phyloP scores from a whole-genome alignment of 2,113 vertebrate species.

The Carlito syrichta region DNA sequence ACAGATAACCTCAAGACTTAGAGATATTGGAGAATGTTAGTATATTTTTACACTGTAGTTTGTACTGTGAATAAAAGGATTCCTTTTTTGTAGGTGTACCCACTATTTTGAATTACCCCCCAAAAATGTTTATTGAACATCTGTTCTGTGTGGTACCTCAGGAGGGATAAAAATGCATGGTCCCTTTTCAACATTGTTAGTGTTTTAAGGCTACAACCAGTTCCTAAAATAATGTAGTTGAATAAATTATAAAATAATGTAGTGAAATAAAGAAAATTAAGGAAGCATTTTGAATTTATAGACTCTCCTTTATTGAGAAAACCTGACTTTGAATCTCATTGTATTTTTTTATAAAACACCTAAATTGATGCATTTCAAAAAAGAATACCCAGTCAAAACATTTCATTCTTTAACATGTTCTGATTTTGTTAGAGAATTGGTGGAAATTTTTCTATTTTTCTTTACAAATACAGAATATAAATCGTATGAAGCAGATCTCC shows the following conservation, averaged over 20 bases:
- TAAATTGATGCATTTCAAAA: slow-evolving; percentile 12
- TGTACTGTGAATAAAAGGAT: neutral
- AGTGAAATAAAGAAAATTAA: neutral
- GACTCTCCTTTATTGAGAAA: neutral
- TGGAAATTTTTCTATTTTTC: slow-evolving; percentile 17
- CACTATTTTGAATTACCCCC: neutral
- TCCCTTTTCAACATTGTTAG: slow-evolving; percentile 2
- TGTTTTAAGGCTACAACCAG: neutral
- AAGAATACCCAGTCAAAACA: neutral
- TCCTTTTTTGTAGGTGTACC: neutral
- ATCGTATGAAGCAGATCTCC: slow-evolving; percentile 90
- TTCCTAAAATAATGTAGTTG: slow-evolving; percentile 8
- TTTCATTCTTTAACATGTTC: slow-evolving; percentile 12
- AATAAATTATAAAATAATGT: slow-evolving; percentile 13
- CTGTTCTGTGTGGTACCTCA: neutral
- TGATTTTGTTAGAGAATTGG: neutral
- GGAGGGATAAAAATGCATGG: neutral
- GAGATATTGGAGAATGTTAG: neutral
- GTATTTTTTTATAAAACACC: neutral
- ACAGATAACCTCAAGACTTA: neutral
- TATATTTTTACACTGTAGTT: slow-evolving; percentile 12
- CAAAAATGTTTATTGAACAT: neutral
- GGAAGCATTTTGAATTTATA: neutral
- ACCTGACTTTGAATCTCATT: neutral
- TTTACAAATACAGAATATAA: slow-evolving; percentile 88